Evolutionary conservation across 2,888 invertebrate species (phyloP).

Genomic region (Acanthococcus lagerstroemiae): DNA sequence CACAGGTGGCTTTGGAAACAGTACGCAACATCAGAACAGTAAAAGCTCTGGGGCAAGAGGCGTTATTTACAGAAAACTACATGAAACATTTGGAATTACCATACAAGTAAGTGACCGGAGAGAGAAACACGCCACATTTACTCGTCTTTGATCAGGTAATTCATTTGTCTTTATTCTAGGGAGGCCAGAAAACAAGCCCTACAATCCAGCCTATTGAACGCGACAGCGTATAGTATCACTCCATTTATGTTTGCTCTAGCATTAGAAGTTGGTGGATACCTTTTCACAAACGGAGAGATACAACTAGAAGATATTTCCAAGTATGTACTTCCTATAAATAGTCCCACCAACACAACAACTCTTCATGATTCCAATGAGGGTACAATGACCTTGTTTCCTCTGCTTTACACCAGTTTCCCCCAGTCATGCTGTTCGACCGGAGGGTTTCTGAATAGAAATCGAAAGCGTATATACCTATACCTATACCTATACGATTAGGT

Average conservation of each 20-base stretch:
- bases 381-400: no score
- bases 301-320: constrained; percentile 42
- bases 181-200: constrained; percentile 42
- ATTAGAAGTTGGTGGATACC: constrained; percentile 45
- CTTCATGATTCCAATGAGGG: no score
- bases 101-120: constrained; percentile 41
- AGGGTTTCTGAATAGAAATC: no score
- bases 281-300: constrained; percentile 43
- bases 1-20: constrained; percentile 43
- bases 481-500: no score
- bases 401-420: no score
- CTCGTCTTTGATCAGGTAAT: no score
- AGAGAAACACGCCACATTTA: no score
- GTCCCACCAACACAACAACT: no score
- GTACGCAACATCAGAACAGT: constrained; percentile 44
- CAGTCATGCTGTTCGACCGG: no score
- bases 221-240: constrained; percentile 44
- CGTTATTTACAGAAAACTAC: constrained; percentile 41
- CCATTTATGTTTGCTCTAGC: constrained; percentile 47
- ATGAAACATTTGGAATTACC: constrained; percentile 41
- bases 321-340: no score
- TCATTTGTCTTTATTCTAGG: constrained; percentile 42
- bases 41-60: constrained; percentile 42
- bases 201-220: constrained; percentile 40
- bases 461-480: no score